Evolutionary conservation across 2,113 vertebrate species (phyloP).

Genomic region (Mastomys coucha): DNA sequence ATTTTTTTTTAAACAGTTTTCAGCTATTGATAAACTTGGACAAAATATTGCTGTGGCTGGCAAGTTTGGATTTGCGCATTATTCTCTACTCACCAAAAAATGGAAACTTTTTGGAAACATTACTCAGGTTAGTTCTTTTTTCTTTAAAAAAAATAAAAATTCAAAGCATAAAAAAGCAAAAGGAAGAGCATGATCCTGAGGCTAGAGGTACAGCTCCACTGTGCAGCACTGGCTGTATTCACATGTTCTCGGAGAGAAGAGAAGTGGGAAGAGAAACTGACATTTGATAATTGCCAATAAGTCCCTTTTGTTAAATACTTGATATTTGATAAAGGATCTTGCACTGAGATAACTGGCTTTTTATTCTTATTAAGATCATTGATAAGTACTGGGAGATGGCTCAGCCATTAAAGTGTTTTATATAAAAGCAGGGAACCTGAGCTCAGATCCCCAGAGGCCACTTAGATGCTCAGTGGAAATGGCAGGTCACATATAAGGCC

Average conservation of each 20-base stretch:
- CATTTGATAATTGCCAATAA: not conserved
- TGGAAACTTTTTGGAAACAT: constrained; percentile 99
- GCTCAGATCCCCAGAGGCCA: not conserved
- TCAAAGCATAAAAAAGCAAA: constrained; percentile 18
- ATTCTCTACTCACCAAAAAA: constrained; percentile 97
- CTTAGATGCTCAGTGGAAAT: not conserved
- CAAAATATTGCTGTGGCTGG: constrained; percentile 98
- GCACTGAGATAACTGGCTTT: constrained; percentile 38
- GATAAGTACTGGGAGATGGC: not conserved
- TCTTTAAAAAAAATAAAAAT: not conserved
- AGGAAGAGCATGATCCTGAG: not conserved
- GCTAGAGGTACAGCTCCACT: not conserved
- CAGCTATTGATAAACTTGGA: constrained; percentile 96
- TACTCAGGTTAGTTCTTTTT: constrained; percentile 92
- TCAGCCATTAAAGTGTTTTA: not conserved
- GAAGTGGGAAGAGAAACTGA: not conserved
- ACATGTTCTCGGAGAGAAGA: not conserved
- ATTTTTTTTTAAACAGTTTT: constrained; percentile 89
- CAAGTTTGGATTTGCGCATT: constrained; percentile 98
- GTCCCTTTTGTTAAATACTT: constrained; percentile 26
- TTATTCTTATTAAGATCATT: constrained; percentile 35
- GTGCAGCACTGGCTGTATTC: not conserved
- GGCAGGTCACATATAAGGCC: not conserved
- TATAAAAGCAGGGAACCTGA: not conserved
- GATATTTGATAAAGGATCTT: constrained; percentile 45